These are phyloP conservation scores for Anoplolepis gracilipes DNA, from an alignment of 1,140 invertebrate species.

Conservation along the genomic window DNA sequence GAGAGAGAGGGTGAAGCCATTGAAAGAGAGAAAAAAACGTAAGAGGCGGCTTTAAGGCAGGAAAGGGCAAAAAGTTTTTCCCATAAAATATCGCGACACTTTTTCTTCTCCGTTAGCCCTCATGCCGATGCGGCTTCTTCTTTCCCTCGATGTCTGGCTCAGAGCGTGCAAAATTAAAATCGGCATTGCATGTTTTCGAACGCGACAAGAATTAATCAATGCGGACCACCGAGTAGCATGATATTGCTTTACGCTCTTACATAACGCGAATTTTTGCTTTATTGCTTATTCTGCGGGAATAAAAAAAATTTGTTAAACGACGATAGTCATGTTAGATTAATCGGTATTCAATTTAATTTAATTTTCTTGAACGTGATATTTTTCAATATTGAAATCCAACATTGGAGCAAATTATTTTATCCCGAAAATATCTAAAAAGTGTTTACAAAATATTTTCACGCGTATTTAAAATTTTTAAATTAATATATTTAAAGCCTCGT, in stretches of 20 bases:
- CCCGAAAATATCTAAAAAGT: neutral
- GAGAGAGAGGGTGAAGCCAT: slow-evolving; percentile 22
- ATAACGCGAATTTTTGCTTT: neutral
- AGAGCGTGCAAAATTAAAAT: slow-evolving; percentile 79
- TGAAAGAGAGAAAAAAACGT: slow-evolving; percentile 33
- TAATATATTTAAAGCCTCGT: neutral
- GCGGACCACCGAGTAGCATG: slow-evolving; percentile 33
- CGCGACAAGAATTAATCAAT: slow-evolving; percentile 55
- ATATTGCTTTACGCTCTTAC: neutral
- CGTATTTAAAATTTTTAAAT: neutral
- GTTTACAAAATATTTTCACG: neutral
- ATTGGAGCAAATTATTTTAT: neutral
- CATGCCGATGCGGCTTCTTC: slow-evolving; percentile 23
- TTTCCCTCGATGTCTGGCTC: slow-evolving; percentile 68
- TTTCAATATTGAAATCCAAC: neutral
- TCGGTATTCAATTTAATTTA: slow-evolving; percentile 20
- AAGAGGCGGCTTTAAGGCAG: slow-evolving; percentile 47
- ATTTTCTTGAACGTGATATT: neutral
- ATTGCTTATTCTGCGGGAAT: neutral
- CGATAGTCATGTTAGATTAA: slow-evolving; percentile 1
- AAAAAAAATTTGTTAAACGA: slow-evolving; percentile 2
- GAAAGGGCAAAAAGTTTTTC: slow-evolving; percentile 74
- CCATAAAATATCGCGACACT: slow-evolving; percentile 78
- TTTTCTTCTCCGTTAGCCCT: slow-evolving; percentile 56
- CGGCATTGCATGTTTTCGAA: slow-evolving; percentile 68